Evolutionary conservation across 2,113 vertebrate species (phyloP), one percentile per base, ranked within the genome.

Genomic region (Talpa occidentalis): DNA sequence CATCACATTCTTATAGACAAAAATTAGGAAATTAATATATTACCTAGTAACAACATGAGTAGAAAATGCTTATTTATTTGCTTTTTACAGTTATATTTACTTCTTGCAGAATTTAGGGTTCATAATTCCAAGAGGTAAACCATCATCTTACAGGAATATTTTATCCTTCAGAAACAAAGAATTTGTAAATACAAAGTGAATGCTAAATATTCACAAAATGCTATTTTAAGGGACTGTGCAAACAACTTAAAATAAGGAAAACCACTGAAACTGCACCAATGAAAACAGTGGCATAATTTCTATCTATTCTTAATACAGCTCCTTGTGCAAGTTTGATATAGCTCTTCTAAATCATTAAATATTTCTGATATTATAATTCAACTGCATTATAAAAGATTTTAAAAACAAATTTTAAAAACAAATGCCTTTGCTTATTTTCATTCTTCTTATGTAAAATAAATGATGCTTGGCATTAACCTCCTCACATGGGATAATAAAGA

Each of bases 401-500:
- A 67, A 56, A 88, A n/a, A n/a, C n/a, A 42, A 94, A 93, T 77
- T 89, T 91, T 80, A 91, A 83, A 69, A 77, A 88, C 37, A 11
- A 30, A 24, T 60, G 16, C 9, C 77, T 76, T 94, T 76, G 32
- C 54, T 95, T 88, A 70, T 90, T 80, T 70, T 56, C 88, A 88
- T 54, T 69, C 62, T 90, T 87, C 67, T 67, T 42, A 70, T 81
- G 44, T 89, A 86, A 94, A 95, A 94, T 89, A 87, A 95, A 89
- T 83, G 88, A 92, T 70, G 17, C 16, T 56, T 76, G 37, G 21
- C 37, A 90, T 86, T 88, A 60, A 83, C 84, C 94, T 91, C 87
- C 54, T 87, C 42, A 79, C 28, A 88, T 74, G 30, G 16, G 32
- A 90, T 90, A 95, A 96, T 93, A 91, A 80, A 94, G 83, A 96